Base-by-base conservation (phyloP, 2,797 vertebrate genomes). In the Vultur gryphus region DNA sequence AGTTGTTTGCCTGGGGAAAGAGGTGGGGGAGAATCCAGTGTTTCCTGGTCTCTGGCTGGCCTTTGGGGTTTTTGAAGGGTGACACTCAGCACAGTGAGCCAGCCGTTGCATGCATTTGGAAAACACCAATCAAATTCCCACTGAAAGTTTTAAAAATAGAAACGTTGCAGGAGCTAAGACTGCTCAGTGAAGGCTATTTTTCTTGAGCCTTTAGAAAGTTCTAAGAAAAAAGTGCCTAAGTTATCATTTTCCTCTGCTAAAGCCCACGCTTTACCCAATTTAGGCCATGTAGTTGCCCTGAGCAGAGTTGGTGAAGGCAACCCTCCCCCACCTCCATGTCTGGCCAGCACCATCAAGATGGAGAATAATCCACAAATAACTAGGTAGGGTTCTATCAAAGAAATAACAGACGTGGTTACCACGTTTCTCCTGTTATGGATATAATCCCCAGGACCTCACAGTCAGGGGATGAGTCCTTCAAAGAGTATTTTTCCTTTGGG, bases 251-350 rank as follows among this genome's bases (percentile, higher is more conserved):
- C 37, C 6, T 61, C 57, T 57, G 14, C 14, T 78, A 81, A 87
- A 85, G 28, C 28, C 46, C 33, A 26, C 15, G 17, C 8, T 76
- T 62, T 66, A 46, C n/a, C 28, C n/a, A 41, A 2, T 70, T 55
- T 37, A 51, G 29, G 58, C 46, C 51, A 64, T 4, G 29, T 7
- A 59, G 51, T 16, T 71, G 43, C 41, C n/a, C 55, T 14, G 11
- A 79, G 37, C 37, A 35, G 16, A 73, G 59, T 0, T 37, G 24
- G 5, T 39, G 12, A 80, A 64, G 23, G 41, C 57, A 90, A 21
- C 0, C 0, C 1, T 52, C 11, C 31, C 6, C 11, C 16, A 43
- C 5, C 21, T 14, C 33, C 28, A 18, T 7, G 5, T 37, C 85
- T 64, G 44, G 31, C 31, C 71, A 76, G 39, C 35, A 75, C 11